Evolutionary conservation across 2,797 vertebrate genomes (phyloP), one percentile per base, ranked within the genome.

Genomic region (Ceryle rudis): DNA sequence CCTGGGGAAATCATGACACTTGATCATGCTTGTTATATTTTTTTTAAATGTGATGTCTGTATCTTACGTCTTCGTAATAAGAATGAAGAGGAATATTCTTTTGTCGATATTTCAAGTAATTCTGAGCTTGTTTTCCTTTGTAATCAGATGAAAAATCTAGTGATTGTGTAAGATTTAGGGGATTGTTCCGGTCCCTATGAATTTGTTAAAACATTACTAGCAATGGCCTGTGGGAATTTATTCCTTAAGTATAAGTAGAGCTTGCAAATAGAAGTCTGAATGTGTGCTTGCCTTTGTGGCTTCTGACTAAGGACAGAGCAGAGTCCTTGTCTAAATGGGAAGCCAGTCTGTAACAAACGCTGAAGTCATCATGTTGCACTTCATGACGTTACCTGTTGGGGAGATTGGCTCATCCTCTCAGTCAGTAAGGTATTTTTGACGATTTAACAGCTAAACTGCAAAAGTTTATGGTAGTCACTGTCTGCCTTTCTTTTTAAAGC

Each of bases 381-480:
- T 51, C 6, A 3, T 64, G 28, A 14, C 55, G 54, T 52, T 79
- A 42, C 58, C 22, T 81, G 22, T 84, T 79, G 7, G 57, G 75
- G 86, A 37, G 58, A 28, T 5, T 28, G 66, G 29, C 64, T 89
- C 29, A 6, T 62, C 31, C 20, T 64, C 28, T 74, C 47, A 23
- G 26, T 41, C 55, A 47, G 0, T 61, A 5, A 69, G 41, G n/a
- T 35, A 15, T 72, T 84, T 31, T 20, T 58, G 54, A 54, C 1
- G 1, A 28, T 71, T 78, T 81, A 57, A 42, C 41, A 78, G 23
- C 11, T 37, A 14, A 74, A 22, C 37, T 69, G 90, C 23, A 23
- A 2, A 66, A 44, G 47, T 46, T 62, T 31, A 0, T 9, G 1
- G 19, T 54, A 25, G 25, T 51, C 15, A 1, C 0, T 72, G 14